Conservation (phyloP, 2,797 vertebrate genomes). For the Epinephelus malabaricus region DNA sequence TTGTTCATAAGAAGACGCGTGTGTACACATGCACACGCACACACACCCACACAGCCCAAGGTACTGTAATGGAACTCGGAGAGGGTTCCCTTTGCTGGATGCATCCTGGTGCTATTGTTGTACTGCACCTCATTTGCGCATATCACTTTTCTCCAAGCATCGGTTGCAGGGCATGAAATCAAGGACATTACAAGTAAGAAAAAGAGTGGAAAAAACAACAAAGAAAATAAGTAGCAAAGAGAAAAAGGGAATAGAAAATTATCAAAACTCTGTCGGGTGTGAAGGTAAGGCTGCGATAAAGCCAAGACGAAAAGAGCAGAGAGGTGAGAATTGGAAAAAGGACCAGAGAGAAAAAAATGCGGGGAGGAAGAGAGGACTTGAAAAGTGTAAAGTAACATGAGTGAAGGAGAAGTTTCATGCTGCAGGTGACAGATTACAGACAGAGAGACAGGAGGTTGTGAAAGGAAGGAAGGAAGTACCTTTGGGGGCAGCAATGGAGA, state of each 20-base stretch:
- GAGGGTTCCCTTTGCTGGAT: constrained; percentile 46
- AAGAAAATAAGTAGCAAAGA: constrained; percentile 33
- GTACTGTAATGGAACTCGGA: constrained; percentile 55
- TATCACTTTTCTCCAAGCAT: constrained; percentile 41
- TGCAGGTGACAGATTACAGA: constrained; percentile 54
- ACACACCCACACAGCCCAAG: constrained; percentile 21
- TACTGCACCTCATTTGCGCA: constrained; percentile 45
- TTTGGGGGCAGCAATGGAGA: constrained; percentile 16
- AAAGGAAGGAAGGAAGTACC: constrained; percentile 33
- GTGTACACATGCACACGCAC: not conserved
- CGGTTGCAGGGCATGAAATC: constrained; percentile 61
- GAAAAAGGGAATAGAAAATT: constrained; percentile 43
- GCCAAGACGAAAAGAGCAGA: constrained; percentile 31
- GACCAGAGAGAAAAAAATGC: constrained; percentile 24
- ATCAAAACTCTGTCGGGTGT: constrained; percentile 60
- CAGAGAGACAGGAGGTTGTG: constrained; percentile 24
- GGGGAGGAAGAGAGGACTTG: constrained; percentile 22
- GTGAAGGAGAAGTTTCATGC: constrained; percentile 47
- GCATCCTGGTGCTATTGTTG: constrained; percentile 70
- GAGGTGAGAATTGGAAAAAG: constrained; percentile 64
- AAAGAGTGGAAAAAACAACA: not conserved
- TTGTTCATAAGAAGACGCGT: not conserved
- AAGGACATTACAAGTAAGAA: constrained; percentile 67
- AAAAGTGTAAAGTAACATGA: constrained; percentile 55
- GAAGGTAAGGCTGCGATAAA: constrained; percentile 50